Evolutionary conservation across 2,888 invertebrate species (phyloP).

Genomic region (Dicycla oo): DNA sequence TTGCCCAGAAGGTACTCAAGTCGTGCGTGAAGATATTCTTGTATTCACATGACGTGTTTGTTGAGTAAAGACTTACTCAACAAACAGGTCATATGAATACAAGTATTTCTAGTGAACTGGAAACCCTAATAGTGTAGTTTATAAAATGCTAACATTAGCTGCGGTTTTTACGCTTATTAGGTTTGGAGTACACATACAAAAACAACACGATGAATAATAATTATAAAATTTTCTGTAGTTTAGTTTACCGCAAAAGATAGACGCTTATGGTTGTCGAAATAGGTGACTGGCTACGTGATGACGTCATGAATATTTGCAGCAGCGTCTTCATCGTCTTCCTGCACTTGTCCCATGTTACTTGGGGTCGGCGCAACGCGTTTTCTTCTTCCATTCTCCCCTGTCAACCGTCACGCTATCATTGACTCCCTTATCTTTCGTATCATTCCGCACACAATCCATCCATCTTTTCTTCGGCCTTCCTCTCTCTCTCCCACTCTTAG

Average conservation of each 20-base stretch:
- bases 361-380: background rate
- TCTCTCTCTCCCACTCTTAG: background rate
- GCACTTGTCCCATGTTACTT: background rate
- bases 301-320: background rate
- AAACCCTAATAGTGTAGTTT: slow-evolving; percentile 2
- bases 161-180: slow-evolving; percentile 11
- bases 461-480: background rate
- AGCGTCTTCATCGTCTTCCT: background rate
- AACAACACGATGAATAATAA: too few relatives aligned
- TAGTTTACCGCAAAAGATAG: background rate
- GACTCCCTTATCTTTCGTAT: background rate
- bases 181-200: background rate
- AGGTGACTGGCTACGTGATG: background rate
- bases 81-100: slow-evolving; percentile 17
- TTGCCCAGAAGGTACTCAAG: slow-evolving; percentile 23
- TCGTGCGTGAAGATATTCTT: too few relatives aligned
- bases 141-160: slow-evolving; percentile 14
- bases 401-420: background rate
- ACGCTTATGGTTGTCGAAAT: background rate
- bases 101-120: slow-evolving; percentile 14
- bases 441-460: background rate
- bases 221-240: background rate
- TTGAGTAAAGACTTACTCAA: slow-evolving; percentile 28
- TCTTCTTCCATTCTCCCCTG: background rate
- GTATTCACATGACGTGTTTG: too few relatives aligned